A percentile compares a stretch with the other conserved stretches of the same genome.
Conservation (phyloP, 2,888 invertebrate genomes). For the Melanostoma mellinum region DNA sequence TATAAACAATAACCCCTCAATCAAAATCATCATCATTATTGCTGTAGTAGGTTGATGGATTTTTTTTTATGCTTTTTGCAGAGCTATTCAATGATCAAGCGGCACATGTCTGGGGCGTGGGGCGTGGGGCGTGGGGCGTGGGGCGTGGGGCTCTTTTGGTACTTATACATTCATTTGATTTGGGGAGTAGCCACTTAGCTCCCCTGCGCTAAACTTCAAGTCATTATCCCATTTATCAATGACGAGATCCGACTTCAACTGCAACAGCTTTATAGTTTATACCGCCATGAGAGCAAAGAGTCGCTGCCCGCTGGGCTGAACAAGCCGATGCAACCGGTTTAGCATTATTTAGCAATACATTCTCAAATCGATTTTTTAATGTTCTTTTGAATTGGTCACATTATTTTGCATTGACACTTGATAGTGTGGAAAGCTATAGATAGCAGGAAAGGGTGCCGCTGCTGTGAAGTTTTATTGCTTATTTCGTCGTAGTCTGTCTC, state of each 20-base stretch:
- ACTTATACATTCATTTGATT: constrained; percentile 10
- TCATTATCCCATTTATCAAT: constrained; percentile 51
- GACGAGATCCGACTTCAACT: constrained; percentile 42
- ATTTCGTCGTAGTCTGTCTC: constrained; percentile 20
- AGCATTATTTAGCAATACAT: constrained; percentile 38
- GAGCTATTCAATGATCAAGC: no score
- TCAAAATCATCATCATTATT: constrained; percentile 38
- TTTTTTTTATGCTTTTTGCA: constrained; percentile 5
- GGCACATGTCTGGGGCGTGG: neutral
- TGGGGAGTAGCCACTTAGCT: neutral
- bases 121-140: no score
- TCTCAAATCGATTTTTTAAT: constrained; percentile 26
- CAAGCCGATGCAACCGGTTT: constrained; percentile 49
- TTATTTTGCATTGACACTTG: constrained; percentile 32
- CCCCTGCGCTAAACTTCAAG: neutral
- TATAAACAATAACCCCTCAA: constrained; percentile 48
- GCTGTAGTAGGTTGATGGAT: neutral
- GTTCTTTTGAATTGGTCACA: constrained; percentile 25
- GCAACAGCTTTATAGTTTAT: constrained; percentile 6
- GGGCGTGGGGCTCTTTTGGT: neutral
- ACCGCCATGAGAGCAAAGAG: neutral
- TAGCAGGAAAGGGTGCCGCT: neutral
- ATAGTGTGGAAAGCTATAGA: neutral
- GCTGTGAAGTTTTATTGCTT: constrained; percentile 6
- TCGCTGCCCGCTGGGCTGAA: neutral